Percentiles rank a stretch among this genome's conserved stretches.
Conservation (phyloP, 1,140 invertebrate species). For the Cotesia glomerata region DNA sequence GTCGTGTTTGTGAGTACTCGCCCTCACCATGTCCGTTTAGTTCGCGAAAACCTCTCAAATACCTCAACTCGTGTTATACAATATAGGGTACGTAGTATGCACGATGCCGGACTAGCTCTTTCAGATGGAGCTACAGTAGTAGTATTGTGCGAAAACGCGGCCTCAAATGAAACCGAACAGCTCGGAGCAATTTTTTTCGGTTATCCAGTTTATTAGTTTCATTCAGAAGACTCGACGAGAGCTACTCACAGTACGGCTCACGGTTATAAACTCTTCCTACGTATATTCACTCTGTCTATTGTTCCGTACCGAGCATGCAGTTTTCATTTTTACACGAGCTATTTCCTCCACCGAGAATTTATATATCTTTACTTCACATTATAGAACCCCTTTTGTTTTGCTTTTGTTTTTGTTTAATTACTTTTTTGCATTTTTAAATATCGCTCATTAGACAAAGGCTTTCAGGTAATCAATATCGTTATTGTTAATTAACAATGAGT, state of each 20-base stretch:
- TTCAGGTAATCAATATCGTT: too few relatives aligned
- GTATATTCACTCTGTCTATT: slow-evolving; percentile 8
- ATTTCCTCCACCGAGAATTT: neutral
- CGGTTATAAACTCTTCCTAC: neutral
- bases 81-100: too few relatives aligned
- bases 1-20: neutral
- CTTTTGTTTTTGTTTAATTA: neutral
- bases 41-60: too few relatives aligned
- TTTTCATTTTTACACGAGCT: slow-evolving; percentile 2
- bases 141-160: slow-evolving; percentile 51
- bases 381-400: neutral
- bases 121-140: slow-evolving; percentile 32
- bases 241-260: slow-evolving; percentile 7
- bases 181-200: slow-evolving; percentile 60
- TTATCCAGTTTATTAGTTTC: slow-evolving; percentile 61
- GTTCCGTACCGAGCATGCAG: neutral
- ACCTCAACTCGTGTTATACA: too few relatives aligned
- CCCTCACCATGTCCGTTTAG: neutral
- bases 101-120: neutral
- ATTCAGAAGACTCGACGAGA: slow-evolving; percentile 45
- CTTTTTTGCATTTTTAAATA: too few relatives aligned
- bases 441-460: too few relatives aligned
- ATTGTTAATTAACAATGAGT: too few relatives aligned
- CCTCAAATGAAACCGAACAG: slow-evolving; percentile 57
- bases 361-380: neutral